Evolutionary conservation across 2,797 vertebrate genomes (phyloP).

Genomic region (Dallia pectoralis): DNA sequence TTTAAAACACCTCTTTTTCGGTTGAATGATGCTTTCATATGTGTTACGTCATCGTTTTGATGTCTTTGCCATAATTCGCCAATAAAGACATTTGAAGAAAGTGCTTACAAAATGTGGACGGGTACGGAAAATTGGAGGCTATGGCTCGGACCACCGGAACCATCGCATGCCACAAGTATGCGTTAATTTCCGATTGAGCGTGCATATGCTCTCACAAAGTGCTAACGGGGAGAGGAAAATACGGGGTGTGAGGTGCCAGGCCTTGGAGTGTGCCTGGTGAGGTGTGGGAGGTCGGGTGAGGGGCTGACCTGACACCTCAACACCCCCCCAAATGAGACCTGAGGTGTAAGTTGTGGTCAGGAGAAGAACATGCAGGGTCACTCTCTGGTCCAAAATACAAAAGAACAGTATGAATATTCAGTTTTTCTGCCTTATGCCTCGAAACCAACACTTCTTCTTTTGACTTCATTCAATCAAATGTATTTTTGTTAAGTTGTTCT

Average conservation of each 20-base stretch:
- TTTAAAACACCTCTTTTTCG: no score
- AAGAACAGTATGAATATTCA: background rate
- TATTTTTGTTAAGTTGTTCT: no score
- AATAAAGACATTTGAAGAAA: no score
- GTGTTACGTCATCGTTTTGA: no score
- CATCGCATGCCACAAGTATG: no score
- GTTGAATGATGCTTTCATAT: no score
- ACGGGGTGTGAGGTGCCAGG: background rate
- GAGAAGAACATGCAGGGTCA: background rate
- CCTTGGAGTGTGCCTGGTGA: conserved; percentile 26
- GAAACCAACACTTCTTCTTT: conserved; percentile 6
- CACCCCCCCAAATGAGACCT: conserved; percentile 23
- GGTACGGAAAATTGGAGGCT: no score
- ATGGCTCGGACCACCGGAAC: no score
- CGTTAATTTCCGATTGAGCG: no score
- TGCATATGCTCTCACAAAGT: conserved; percentile 11
- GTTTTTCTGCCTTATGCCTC: background rate
- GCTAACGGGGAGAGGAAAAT: conserved; percentile 14
- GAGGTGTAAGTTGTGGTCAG: conserved; percentile 11
- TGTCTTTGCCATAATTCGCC: no score
- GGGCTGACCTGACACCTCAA: conserved; percentile 18
- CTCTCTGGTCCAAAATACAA: background rate
- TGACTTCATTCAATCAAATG: background rate
- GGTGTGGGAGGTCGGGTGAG: conserved; percentile 18
- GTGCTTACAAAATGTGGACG: no score